Conservation (phyloP, 2,888 invertebrate genomes). For the Hyalella azteca region DNA sequence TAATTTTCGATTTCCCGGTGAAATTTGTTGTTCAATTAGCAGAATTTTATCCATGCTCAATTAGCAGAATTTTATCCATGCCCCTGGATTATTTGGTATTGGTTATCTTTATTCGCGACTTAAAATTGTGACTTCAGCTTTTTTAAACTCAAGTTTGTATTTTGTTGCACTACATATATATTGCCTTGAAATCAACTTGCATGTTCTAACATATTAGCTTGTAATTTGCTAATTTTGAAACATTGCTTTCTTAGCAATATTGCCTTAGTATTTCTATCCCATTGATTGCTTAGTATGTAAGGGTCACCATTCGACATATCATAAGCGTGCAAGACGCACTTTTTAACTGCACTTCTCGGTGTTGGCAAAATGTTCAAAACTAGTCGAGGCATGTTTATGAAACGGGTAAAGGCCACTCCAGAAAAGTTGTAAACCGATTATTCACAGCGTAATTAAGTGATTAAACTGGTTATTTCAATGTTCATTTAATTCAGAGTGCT, state of each 20-base stretch:
- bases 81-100: background rate
- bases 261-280: constrained; percentile 4
- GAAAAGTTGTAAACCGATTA: no score
- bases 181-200: background rate
- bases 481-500: background rate
- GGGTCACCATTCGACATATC: background rate
- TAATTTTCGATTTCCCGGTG: background rate
- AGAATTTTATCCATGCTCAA: no score
- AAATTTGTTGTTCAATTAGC: background rate
- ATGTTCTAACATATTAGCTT: background rate
- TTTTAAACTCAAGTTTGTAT: background rate
- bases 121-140: background rate
- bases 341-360: background rate
- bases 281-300: background rate
- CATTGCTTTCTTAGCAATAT: background rate
- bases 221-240: background rate
- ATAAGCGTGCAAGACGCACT: background rate
- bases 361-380: background rate
- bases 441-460: background rate
- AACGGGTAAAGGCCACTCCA: background rate
- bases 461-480: background rate
- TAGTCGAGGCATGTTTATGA: background rate
- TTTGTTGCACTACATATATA: background rate
- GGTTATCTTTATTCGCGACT: background rate
- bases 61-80: background rate